A percentile compares a stretch with the other conserved stretches of the same genome.
Evolutionary conservation across 2,113 vertebrate species (phyloP).

Genomic region (Budorcas taxicolor): DNA sequence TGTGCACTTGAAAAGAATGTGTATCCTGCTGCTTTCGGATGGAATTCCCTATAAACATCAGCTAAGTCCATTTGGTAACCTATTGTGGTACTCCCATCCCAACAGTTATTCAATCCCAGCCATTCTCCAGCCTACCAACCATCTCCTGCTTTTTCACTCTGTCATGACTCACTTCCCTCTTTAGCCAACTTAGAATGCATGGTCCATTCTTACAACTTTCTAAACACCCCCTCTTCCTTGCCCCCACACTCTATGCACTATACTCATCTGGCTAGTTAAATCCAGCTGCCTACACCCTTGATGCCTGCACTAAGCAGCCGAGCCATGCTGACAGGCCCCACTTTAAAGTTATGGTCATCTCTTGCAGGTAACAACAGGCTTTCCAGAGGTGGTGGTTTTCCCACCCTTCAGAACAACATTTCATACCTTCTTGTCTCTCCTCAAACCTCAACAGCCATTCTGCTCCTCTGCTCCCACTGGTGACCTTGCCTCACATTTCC

Average conservation of each 20-base stretch:
- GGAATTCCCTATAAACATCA: background rate
- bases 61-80: background rate
- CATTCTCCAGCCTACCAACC: background rate
- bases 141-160: background rate
- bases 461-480: background rate
- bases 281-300: background rate
- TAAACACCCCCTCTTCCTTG: background rate
- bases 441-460: background rate
- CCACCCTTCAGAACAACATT: background rate
- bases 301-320: background rate
- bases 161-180: background rate
- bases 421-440: background rate
- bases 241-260: accelerated
- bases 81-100: background rate
- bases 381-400: background rate
- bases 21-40: background rate
- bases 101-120: background rate
- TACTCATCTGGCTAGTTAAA: background rate
- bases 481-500: background rate
- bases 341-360: background rate
- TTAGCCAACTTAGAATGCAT: background rate
- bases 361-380: background rate
- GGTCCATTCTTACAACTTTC: background rate
- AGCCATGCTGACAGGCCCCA: background rate
- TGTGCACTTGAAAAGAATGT: background rate